Evolutionary conservation across 2,888 invertebrate genomes (phyloP), one percentile per base, ranked within the genome.

Genomic region (Nineta flava): DNA sequence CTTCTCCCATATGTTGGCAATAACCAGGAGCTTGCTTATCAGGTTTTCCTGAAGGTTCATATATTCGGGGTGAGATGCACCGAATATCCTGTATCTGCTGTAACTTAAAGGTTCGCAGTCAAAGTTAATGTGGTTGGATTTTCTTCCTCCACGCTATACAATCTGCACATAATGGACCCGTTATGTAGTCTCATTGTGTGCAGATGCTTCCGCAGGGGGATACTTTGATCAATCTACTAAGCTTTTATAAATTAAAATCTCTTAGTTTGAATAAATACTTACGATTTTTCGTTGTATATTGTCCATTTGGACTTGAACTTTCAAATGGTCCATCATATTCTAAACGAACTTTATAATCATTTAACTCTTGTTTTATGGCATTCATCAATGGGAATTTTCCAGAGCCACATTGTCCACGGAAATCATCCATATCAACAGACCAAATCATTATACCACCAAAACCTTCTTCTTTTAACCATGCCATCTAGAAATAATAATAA

Each of bases 391-490:
- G 95, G 65, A 85, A 95, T 61, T 88, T 91, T 42, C 88, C 90
- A 49, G 83, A 82, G 9, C 93, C 92, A 60, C 95, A 95, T 9
- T 81, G 79, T 9, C 93, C 93, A 54, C 81, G 73, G 71, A 94
- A 95, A 66, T 95, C 95, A 61, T 95, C 95, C 90, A 94, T 86
- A 61, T 95, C 94, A 21, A 94, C 77, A 0, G 93, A 93, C 94
- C 94, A 95, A 47, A 95, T 84, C 91, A 95, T 95, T 50, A 94
- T 90, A 16, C 95, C 95, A 40, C 92, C 94, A 55, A 91, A 91
- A 21, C 90, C 92, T 75, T 90, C 87, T 61, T 91, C 88, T 64
- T 88, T 91, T 52, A 93, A 71, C 93, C 93, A 94, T 51, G 84
- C 82, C 81, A 88, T 90, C 91, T 92, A 62, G 2, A 60, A 26